Base-by-base conservation (phyloP, 2,113 vertebrate genomes). In the Loxodonta africana region DNA sequence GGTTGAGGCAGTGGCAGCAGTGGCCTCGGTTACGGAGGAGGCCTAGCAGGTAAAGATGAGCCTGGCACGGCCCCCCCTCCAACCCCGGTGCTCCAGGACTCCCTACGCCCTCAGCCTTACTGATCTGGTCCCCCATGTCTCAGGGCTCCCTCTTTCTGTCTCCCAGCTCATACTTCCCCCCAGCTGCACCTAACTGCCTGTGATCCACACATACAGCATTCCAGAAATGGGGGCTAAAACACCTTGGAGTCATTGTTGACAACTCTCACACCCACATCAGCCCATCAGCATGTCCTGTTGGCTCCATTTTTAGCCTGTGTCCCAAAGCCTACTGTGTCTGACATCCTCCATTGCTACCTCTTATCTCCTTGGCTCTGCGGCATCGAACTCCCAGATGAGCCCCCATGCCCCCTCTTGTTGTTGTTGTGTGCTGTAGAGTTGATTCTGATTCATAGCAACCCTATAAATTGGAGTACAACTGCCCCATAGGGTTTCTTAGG, bases 201-300 rank as follows among this genome's bases (percentile, higher is more conserved):
- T 17, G n/a, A 67, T 44, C 44, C 25, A 48, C 41, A 8, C 44
- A 44, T 15, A 14, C 2, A 2, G 44, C 77, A 33, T 53, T n/a
- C 46, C 78, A 33, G 18, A 18, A 20, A 46, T 69, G 73, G 73
- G 28, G 26, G 23, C 48, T 11, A 17, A 53, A 25, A 12, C 37
- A 25, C 65, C 60, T 63, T 21, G 18, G 41, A 23, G 76, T 78
- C 4, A 65, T 65, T 65, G 63, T 28, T 26, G 63, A 28, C 7
- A 0, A 3, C 85, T 71, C 20, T 53, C 41, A 9, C 23, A 21
- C 41, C 48, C 51, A 37, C 0, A 0, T 14, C 18, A 3, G 3
- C 44, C 53, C n/a, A 11, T 9, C 14, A 25, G 78, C 67, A n/a
- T 74, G 60, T 33, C 60, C 73, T 5, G 9, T 0, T 14, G 41